These are phyloP conservation scores for Clavelina lepadiformis DNA, from an alignment of 23 tunicate species.

Conservation along the genomic window DNA sequence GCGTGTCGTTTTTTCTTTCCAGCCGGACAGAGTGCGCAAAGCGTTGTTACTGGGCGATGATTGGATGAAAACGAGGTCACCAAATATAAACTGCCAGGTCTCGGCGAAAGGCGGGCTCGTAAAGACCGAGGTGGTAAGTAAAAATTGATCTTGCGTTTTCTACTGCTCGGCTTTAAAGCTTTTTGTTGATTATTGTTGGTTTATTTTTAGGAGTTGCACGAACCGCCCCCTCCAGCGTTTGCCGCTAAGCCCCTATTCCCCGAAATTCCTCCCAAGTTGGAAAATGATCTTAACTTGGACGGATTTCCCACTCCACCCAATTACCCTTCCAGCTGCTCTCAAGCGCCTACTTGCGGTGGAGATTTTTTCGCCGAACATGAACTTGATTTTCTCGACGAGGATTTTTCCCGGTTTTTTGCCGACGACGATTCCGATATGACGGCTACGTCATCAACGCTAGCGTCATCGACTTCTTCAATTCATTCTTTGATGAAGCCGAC, in stretches of 20 bases:
- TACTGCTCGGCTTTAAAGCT: background rate
- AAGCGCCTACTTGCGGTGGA: slow-evolving; percentile 25
- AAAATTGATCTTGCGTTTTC: background rate
- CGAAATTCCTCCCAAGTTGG: background rate
- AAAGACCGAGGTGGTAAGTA: slow-evolving; percentile 22
- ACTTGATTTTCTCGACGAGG: slow-evolving; percentile 21
- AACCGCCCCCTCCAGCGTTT: slow-evolving; percentile 24
- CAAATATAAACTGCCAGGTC: slow-evolving; percentile 78
- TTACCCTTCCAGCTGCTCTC: background rate
- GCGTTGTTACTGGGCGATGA: slow-evolving; percentile 78
- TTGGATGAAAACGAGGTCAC: slow-evolving; percentile 74
- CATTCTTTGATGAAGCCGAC: slow-evolving; percentile 73
- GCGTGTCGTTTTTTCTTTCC: too few relatives aligned
- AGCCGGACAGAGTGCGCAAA: slow-evolving; percentile 81
- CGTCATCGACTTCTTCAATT: slow-evolving; percentile 74
- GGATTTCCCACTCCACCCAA: slow-evolving; percentile 22
- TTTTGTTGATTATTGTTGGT: background rate
- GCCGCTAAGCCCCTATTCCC: slow-evolving; percentile 11
- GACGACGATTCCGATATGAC: slow-evolving; percentile 45
- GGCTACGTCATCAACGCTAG: slow-evolving; percentile 39
- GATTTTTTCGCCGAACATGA: slow-evolving; percentile 30
- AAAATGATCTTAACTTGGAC: background rate
- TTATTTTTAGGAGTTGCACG: slow-evolving; percentile 2
- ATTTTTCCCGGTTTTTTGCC: slow-evolving; percentile 34
- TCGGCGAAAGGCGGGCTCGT: slow-evolving; percentile 24